Evolutionary conservation across 2,113 vertebrate genomes (phyloP), one percentile per base, ranked within the genome.

Genomic region (Thamnaconus septentrionalis): DNA sequence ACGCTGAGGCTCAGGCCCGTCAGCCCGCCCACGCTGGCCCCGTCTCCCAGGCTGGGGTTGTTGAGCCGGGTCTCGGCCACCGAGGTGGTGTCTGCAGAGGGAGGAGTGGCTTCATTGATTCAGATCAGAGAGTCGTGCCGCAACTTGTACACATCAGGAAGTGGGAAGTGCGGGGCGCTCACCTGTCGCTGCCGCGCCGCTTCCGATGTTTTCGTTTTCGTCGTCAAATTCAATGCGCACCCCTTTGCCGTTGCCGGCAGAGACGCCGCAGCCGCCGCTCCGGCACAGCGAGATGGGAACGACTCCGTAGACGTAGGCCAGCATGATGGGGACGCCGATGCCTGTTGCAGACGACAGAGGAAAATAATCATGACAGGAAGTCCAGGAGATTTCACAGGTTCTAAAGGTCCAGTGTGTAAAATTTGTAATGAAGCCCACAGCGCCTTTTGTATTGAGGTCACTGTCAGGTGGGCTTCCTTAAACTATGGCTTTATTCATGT

Each of bases 221-320:
- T 98, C 97, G 46, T 99, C 97, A 73, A 99, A 99, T 88, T 98
- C 97, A 53, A 99, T 99, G 7, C 97, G 93, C 59, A 99, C 97
- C n/a, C 97, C 97, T 91, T 97, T 98, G 47, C 97, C 96, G 40
- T 95, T 98, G 56, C 96, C 95, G 0, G 96, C 93, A 3, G 97
- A 99, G 41, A 99, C 97, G 1, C 97, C 97, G 49, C 97, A 99
- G 41, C 97, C 97, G 42, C 97, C 97, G 5, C 96, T 98, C 66
- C 97, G 93, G 81, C 96, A 99, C 67, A 99, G 93, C 9, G 97
- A 99, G 82, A 99, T 96, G 0, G 97, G 97, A 66, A 99, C 97
- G 6, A 99, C 97, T 3, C 97, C 97, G 10, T 99, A 99, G 41
- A 99, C 97, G 0, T 99, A 99, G 0, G 97, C 97, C 85, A 99